These are phyloP conservation scores for Cisticola juncidis DNA, from an alignment of 2,113 vertebrate species.

Conservation along the genomic window DNA sequence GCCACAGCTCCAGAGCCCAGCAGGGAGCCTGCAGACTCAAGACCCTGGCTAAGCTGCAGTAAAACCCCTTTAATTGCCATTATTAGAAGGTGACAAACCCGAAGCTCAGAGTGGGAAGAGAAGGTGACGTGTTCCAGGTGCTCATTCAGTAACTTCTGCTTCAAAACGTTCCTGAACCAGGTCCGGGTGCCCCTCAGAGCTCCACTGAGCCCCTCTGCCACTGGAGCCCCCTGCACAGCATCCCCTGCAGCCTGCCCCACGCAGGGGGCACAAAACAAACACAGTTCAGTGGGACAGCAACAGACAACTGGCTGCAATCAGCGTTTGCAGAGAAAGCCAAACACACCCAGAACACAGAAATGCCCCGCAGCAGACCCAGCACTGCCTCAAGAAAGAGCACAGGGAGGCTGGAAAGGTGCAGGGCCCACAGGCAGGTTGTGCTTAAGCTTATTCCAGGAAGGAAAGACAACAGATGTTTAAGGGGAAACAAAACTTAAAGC, in stretches of 20 bases:
- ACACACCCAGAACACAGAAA: background rate
- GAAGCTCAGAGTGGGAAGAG: background rate
- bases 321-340: background rate
- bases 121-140: accelerated
- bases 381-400: background rate
- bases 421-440: background rate
- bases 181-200: background rate
- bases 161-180: constrained; percentile 16
- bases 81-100: constrained; percentile 20
- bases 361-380: background rate
- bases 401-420: background rate
- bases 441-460: background rate
- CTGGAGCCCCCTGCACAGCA: background rate
- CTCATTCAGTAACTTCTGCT: background rate
- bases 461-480: background rate
- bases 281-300: background rate
- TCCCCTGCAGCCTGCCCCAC: background rate
- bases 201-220: background rate
- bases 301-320: background rate
- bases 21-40: background rate
- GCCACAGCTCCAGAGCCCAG: background rate
- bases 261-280: background rate
- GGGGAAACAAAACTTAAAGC: background rate
- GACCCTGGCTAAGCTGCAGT: background rate
- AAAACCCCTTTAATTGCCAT: background rate